Conservation (phyloP, 2,888 invertebrate species). For the Caenorhabditis uteleia region DNA sequence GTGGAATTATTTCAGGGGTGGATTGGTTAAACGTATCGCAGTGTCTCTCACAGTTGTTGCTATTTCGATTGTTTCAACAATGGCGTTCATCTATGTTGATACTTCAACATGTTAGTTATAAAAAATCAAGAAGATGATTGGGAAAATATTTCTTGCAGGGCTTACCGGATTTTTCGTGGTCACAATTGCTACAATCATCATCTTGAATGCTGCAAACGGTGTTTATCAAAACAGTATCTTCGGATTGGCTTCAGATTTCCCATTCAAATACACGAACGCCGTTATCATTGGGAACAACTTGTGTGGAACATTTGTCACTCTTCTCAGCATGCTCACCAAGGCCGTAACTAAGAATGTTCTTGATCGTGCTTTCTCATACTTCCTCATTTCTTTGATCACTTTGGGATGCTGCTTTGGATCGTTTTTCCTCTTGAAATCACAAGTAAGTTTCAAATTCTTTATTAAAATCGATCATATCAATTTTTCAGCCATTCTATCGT, state of each 20-base stretch:
- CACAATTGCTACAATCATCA: slow-evolving; percentile 71
- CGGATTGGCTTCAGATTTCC: slow-evolving; percentile 92
- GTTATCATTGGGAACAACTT: slow-evolving; percentile 78
- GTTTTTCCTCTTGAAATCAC: slow-evolving; percentile 89
- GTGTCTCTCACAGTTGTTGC: slow-evolving; percentile 63
- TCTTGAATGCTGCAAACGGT: slow-evolving; percentile 81
- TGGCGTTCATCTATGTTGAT: slow-evolving; percentile 72
- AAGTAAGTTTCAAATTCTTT: slow-evolving; percentile 74
- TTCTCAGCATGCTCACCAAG: slow-evolving; percentile 63
- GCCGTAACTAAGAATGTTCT: slow-evolving; percentile 29
- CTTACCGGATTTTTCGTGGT: slow-evolving; percentile 71
- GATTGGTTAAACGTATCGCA: slow-evolving; percentile 85
- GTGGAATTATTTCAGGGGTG: slow-evolving; percentile 78
- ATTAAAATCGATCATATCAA: slow-evolving; percentile 1
- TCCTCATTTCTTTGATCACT: slow-evolving; percentile 89
- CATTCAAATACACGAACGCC: slow-evolving; percentile 80
- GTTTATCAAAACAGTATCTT: slow-evolving; percentile 81
- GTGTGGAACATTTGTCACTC: slow-evolving; percentile 69
- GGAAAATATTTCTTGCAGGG: slow-evolving; percentile 70
- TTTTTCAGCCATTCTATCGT: slow-evolving; percentile 67
- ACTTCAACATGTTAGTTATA: slow-evolving; percentile 70
- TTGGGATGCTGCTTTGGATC: slow-evolving; percentile 91
- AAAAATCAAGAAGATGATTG: too few species aligned
- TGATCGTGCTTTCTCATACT: slow-evolving; percentile 86
- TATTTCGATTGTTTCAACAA: slow-evolving; percentile 71